These are phyloP conservation scores for Bembecia ichneumoniformis DNA, from an alignment of 2,888 invertebrate species.

Conservation along the genomic window DNA sequence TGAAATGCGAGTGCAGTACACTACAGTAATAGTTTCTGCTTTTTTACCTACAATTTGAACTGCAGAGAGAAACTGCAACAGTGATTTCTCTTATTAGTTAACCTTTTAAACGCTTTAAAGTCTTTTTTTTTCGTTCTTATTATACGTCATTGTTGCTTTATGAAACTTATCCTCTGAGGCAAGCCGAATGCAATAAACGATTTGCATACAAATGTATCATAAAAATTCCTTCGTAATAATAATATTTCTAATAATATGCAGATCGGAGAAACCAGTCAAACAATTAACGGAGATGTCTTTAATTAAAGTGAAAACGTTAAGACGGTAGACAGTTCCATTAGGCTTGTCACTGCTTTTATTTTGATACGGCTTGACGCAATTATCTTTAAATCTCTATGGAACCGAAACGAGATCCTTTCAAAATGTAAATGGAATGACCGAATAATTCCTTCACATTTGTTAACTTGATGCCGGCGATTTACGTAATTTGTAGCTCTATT, in stretches of 20 bases:
- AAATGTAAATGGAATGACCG: slow-evolving; percentile 28
- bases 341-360: slow-evolving; percentile 19
- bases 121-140: slow-evolving; percentile 11
- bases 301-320: slow-evolving; percentile 27
- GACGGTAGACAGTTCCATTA: slow-evolving; percentile 22
- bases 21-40: too few relatives aligned
- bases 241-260: slow-evolving; percentile 12
- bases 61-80: too few relatives aligned
- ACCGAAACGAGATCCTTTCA: slow-evolving; percentile 3
- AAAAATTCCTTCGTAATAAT: slow-evolving; percentile 12
- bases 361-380: slow-evolving; percentile 26
- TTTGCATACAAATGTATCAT: slow-evolving; percentile 20
- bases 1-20: too few relatives aligned
- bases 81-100: too few relatives aligned
- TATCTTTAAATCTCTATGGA: slow-evolving; percentile 26
- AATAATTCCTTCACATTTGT: slow-evolving; percentile 12
- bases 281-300: slow-evolving; percentile 22
- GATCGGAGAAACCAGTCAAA: slow-evolving; percentile 15
- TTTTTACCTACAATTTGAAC: too few relatives aligned
- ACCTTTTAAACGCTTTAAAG: slow-evolving; percentile 5
- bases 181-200: slow-evolving; percentile 7
- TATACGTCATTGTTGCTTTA: slow-evolving; percentile 11
- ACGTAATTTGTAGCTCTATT: slow-evolving; percentile 6
- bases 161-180: background rate
- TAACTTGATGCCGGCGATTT: slow-evolving; percentile 4